Percentiles rank a stretch among this genome's conserved stretches.
Conservation (phyloP, 2,113 vertebrate species). For the Trogon melanurus region DNA sequence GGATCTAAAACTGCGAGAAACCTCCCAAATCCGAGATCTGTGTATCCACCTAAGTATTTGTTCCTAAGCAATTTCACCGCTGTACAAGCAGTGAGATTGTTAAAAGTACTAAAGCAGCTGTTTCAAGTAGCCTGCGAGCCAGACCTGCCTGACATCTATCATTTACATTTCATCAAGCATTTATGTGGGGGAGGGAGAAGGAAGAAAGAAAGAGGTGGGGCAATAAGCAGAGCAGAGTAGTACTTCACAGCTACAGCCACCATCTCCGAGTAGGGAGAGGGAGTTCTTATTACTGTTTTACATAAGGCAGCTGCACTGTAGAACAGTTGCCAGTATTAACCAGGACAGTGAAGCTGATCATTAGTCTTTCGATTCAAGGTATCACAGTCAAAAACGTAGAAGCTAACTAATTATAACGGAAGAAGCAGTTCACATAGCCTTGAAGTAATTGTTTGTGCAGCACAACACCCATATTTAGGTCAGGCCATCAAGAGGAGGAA, state of each 20-base stretch:
- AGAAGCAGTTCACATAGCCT: background rate
- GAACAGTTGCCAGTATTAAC: background rate
- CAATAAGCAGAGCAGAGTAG: background rate
- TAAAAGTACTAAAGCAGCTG: background rate
- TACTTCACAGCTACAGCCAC: background rate
- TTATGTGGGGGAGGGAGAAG: background rate
- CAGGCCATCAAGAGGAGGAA: slow-evolving; percentile 77
- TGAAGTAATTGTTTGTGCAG: slow-evolving; percentile 33
- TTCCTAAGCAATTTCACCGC: background rate
- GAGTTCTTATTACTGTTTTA: background rate
- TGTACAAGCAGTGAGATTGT: background rate
- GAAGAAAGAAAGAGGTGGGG: background rate
- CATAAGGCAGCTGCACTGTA: background rate
- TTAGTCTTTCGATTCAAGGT: background rate
- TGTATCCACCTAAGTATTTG: background rate
- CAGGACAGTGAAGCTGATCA: background rate
- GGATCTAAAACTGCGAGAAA: background rate
- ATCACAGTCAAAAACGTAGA: background rate
- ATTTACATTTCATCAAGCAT: background rate
- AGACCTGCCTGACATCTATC: background rate
- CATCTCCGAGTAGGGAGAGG: background rate
- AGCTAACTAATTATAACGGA: background rate
- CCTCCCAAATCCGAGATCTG: background rate
- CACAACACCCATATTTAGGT: slow-evolving; percentile 77
- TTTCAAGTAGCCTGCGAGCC: background rate